Conservation (phyloP, 2,888 invertebrate species). For the Chydorus sphaericus region DNA sequence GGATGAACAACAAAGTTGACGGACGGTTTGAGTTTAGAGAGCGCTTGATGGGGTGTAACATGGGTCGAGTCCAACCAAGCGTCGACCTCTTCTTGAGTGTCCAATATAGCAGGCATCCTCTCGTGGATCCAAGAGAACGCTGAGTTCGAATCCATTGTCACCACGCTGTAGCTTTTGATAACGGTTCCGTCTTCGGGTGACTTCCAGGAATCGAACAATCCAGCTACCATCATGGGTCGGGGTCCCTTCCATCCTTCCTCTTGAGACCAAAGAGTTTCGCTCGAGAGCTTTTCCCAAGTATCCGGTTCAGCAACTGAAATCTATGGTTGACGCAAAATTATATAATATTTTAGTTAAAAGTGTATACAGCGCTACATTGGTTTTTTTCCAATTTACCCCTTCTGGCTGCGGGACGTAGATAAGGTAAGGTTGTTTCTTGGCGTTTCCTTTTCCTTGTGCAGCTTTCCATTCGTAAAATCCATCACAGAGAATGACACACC, state of each 20-base stretch:
- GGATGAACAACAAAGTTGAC: conserved; percentile 46
- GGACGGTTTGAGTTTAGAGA: conserved; percentile 40
- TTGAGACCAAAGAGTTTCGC: conserved; percentile 29
- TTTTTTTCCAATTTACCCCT: conserved; percentile 28
- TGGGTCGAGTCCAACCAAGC: conserved; percentile 49
- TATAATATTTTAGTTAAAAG: neutral
- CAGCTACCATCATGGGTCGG: conserved; percentile 55
- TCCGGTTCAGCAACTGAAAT: conserved; percentile 38
- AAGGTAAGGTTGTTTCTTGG: conserved; percentile 54
- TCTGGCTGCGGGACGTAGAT: conserved; percentile 48
- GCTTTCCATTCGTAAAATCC: conserved; percentile 75
- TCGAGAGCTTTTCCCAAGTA: conserved; percentile 36
- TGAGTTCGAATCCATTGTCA: conserved; percentile 57
- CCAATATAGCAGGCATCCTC: conserved; percentile 63
- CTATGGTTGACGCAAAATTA: conserved; percentile 15
- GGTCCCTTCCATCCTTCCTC: conserved; percentile 44
- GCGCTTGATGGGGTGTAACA: conserved; percentile 36
- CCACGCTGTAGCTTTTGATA: conserved; percentile 53
- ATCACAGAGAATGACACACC: conserved; percentile 63
- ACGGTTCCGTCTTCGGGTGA: conserved; percentile 25
- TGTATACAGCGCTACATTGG: neutral
- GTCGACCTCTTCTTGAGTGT: conserved; percentile 45
- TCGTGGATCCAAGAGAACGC: conserved; percentile 58
- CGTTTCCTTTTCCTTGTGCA: conserved; percentile 28
- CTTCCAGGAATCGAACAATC: conserved; percentile 54